Evolutionary conservation across 1,140 invertebrate genomes (phyloP), one percentile per base, ranked within the genome.

Genomic region (Sipha flava): DNA sequence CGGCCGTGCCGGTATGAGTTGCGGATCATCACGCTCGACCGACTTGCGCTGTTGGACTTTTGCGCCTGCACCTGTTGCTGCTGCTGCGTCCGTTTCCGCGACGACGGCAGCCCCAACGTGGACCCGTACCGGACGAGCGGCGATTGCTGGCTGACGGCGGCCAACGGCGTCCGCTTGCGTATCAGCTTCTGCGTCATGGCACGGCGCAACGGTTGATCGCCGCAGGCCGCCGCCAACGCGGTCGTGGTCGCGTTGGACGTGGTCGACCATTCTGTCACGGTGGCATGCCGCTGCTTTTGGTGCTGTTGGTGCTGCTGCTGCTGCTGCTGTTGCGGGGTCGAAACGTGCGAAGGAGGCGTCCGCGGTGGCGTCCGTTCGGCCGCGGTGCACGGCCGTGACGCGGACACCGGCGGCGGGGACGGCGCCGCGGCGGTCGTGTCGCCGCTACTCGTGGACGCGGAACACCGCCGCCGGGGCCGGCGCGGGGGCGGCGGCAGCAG

Each of bases 1-100:
- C 93, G 86, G 0, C 93, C 93, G 83, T 95, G 93, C 0, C 92
- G 87, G 4, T 92, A 92, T 1, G 92, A 92, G 81, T 92, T 94
- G 31, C 91, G 85, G 16, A 91, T 93, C 21, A 93, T 90, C 1
- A 94, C 91, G 84, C 91, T 93, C n/a, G 92, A 92, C 80, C 92
- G 92, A 52, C 91, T 87, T 0, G 90, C 89, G 83, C 92, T 90
- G 83, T 92, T 90, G 3, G 88, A 88, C 57, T 91, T 85, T 6
- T 89, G 85, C 0, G 85, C 85, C 45, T 85, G 83, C 3, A 6
- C 34, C 0, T 85, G 83, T 16, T 87, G 85, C 14, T 29, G 52
- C 4, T 57, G 21, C 23, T 26, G 52, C 4, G 23, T 34, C 14
- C 16, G 40, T 0, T 29, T 40, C 37, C 10, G 23, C 40, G 23